Evolutionary conservation across 1,140 invertebrate species (phyloP), one percentile per base, ranked within the genome.

Genomic region (Muscidifurax raptorellus): DNA sequence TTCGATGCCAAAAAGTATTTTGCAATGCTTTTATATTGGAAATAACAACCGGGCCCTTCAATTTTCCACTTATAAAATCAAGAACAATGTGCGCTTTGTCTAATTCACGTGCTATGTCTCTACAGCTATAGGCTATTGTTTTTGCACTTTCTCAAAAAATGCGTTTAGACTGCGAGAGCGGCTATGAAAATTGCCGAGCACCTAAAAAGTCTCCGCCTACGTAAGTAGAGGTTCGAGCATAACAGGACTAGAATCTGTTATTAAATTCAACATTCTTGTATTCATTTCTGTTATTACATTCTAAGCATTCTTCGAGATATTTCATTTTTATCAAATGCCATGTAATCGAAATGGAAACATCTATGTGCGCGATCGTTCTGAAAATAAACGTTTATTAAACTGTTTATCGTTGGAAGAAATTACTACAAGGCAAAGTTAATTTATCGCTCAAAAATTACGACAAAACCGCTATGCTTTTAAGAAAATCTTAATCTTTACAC

Each of bases 221-320:
- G 52, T 59, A 59, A 59, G 52, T 59, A 22, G 52, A n/a, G 52
- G 52, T 59, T 59, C 52, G 18, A 59, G 52, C 52, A n/a, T 59
- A 59, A 59, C 52, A 59, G 52, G 52, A 59, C 52, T 59, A 59
- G 52, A 22, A 59, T 59, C 52, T 59, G 52, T 59, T 59, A 59
- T 59, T 59, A 59, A 59, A 59, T 59, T 59, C 52, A 59, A 59
- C 52, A 59, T 59, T 59, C 52, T 59, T 59, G 52, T 59, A 59
- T 59, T 59, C 22, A 59, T 59, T 59, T 59, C 52, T 59, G 52
- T 59, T 59, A n/a, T 59, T 59, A 59, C 22, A 59, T 59, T 59
- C 52, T 6, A 59, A 0, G 52, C 52, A 59, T 59, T 59, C 52
- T 59, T 59, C 0, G 52, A 18, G 6, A 59, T 59, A n/a, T 59